Evolutionary conservation across 1,140 invertebrate genomes (phyloP), one percentile per base, ranked within the genome.

Genomic region (Zaprionus gabonicus): DNA sequence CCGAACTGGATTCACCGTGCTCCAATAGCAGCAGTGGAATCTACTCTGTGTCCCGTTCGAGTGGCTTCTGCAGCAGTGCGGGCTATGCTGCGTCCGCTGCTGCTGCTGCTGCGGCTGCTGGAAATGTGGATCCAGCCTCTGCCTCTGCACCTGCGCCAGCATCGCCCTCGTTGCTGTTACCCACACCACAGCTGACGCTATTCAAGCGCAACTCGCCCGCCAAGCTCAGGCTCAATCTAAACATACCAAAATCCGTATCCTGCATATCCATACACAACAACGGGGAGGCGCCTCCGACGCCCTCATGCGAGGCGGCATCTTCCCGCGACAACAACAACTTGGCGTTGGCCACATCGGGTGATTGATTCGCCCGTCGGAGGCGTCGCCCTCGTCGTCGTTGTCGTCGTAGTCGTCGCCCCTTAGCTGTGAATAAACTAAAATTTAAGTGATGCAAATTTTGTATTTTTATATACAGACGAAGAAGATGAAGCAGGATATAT

Each of bases 131-230:
- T 15, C 13, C 63, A 41, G 31, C 38, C 20, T 20, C 20, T 44
- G 27, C 41, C 0, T 15, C 59, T 17, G 34, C 59, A 41, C 9
- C 58, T 12, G 49, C 57, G 1, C 36, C 78, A 25, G 36, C 58
- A 28, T 44, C 76, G 34, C 31, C 67, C 10, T 38, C 71, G 4
- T 63, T 78, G 51, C 55, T 79, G 69, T 81, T 80, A n/a, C 78
- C 91, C n/a, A 85, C 79, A 7, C 69, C 84, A 1, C 91, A 78
- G 41, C 38, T 88, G 80, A 76, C 65, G 23, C 38, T 80, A 7
- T 92, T 91, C 46, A 92, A 92, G 76, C 91, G 91, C 44, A 92
- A 90, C 56, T 92, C 91, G 62, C 91, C 91, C 25, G 91, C 84
- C 56, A 92, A 92, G 70, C 75, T 92, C 36, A 71, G 91, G 68